These are phyloP conservation scores for Pammene aurita DNA, from an alignment of 2,888 invertebrate genomes.

Conservation along the genomic window DNA sequence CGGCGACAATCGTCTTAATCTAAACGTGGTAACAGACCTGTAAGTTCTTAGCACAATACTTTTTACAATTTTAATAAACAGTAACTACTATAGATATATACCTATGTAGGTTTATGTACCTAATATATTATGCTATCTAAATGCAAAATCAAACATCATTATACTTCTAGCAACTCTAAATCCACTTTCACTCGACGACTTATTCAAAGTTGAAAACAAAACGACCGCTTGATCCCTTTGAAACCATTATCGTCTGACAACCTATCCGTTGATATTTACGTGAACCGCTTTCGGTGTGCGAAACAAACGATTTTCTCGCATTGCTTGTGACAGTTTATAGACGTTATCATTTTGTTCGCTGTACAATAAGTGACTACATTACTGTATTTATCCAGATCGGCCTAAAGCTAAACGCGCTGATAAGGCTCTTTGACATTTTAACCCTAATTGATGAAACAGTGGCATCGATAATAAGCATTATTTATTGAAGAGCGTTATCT, in stretches of 20 bases:
- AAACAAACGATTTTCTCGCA: constrained; percentile 34
- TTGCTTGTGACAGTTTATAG: constrained; percentile 35
- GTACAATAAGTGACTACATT: constrained; percentile 15
- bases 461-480: neutral
- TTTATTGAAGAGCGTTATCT: neutral
- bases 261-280: constrained; percentile 33
- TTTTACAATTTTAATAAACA: too few relatives aligned
- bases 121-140: neutral
- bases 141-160: constrained; percentile 25
- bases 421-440: constrained; percentile 9
- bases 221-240: constrained; percentile 36
- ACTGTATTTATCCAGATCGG: constrained; percentile 20
- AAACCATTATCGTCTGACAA: constrained; percentile 35
- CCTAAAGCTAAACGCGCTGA: constrained; percentile 20
- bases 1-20: too few relatives aligned
- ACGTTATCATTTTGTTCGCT: constrained; percentile 30
- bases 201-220: constrained; percentile 38
- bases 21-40: too few relatives aligned
- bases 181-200: constrained; percentile 35
- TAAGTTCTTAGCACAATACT: too few relatives aligned
- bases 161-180: constrained; percentile 26
- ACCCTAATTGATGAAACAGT: neutral
- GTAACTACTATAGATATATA: too few relatives aligned
- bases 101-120: too few relatives aligned
- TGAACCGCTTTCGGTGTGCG: constrained; percentile 25